Conservation (phyloP, 2,797 vertebrate species). For the Sardinella longiceps region DNA sequence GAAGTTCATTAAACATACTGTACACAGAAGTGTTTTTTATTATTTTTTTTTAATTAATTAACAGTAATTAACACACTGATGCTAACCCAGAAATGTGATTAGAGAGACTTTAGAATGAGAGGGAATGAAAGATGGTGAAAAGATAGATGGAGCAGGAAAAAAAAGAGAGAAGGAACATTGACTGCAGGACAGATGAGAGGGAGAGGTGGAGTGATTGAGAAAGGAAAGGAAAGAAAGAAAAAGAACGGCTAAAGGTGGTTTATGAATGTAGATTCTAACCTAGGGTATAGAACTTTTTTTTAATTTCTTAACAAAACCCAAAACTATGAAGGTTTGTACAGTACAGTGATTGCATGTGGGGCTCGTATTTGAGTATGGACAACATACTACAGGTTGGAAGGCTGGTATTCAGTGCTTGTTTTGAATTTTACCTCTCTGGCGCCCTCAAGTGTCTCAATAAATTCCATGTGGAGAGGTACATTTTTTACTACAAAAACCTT, state of each 20-base stretch:
- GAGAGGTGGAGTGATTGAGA: slow-evolving; percentile 3
- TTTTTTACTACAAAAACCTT: slow-evolving; percentile 1
- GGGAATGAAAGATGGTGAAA: slow-evolving; percentile 49
- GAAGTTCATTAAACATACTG: neutral
- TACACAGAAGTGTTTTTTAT: neutral
- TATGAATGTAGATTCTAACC: slow-evolving; percentile 45
- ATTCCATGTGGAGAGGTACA: slow-evolving; percentile 32
- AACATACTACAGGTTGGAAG: neutral
- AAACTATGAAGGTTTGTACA: neutral
- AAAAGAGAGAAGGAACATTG: slow-evolving; percentile 24
- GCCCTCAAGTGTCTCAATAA: slow-evolving; percentile 41
- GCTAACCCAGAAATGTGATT: slow-evolving; percentile 59
- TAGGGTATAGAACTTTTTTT: neutral
- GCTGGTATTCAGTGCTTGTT: slow-evolving; percentile 12
- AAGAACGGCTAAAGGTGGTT: slow-evolving; percentile 41
- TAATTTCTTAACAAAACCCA: neutral
- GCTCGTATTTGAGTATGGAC: neutral
- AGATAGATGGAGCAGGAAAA: slow-evolving; percentile 24
- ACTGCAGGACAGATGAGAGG: neutral
- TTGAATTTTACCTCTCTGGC: slow-evolving; percentile 10
- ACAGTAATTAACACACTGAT: slow-evolving; percentile 55
- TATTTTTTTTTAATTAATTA: neutral
- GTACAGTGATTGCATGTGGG: neutral
- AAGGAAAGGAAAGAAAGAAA: slow-evolving; percentile 19
- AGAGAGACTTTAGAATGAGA: slow-evolving; percentile 42